Base-by-base conservation (phyloP, 2,113 vertebrate species). In the Myotis lucifugus region DNA sequence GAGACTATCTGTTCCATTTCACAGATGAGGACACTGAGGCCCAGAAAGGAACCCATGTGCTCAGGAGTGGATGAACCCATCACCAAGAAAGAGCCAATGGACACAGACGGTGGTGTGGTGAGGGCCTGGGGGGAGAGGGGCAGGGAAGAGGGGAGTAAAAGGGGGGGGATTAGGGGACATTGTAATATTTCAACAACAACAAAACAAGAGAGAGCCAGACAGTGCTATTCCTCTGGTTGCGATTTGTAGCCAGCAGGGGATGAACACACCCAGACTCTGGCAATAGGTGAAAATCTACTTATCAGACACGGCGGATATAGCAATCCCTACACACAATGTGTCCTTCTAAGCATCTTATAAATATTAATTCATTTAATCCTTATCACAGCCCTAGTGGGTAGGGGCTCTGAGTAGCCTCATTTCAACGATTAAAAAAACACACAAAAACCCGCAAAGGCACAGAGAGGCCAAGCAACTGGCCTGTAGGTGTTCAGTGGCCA, bases 321-420 rank as follows among this genome's bases (percentile, higher is more conserved):
- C 1, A 14, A 64, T n/a, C 5, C 4, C 25, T 1, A 2, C 3
- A 0, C 23, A 3, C 6, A 1, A 2, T 0, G 1, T 9, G 50
- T 10, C 48, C 70, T 66, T n/a, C 32, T 8, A 8, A 46, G 48
- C 52, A 13, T 29, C 40, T n/a, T 8, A 11, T 6, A 15, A 15
- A 10, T 27, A 69, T 21, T 21, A n/a, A 32, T 23, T 59, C 34
- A 14, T 21, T 29, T 61, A 66, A 25, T 7, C 54, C 50, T 40
- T 27, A 0, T 32, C 17, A 50, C 64, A 3, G 10, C 3, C 23
- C 14, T 18, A 8, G n/a, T 13, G 66, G 40, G 7, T 1, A 32
- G 48, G 8, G 29, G n/a, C 25, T n/a, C 5, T 1, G 8, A 9
- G 64, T 1, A 83, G n/a, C 46, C 76, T 83, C 54, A 8, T 29